A percentile compares a stretch with the other conserved stretches of the same genome.
phyloP scores from a whole-genome alignment of 2,113 vertebrate species.

The Sylvia atricapilla region DNA sequence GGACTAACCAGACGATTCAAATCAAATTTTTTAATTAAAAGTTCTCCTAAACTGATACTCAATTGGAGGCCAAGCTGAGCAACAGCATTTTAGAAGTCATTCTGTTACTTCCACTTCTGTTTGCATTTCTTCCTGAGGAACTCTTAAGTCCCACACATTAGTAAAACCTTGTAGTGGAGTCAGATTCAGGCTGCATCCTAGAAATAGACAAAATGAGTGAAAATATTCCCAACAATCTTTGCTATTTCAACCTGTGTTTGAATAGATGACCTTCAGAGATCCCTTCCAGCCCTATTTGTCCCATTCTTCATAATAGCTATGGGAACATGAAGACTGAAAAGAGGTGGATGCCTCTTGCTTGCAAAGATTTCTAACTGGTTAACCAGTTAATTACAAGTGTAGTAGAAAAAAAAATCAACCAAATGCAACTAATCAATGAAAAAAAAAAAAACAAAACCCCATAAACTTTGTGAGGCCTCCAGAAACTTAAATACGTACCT shows the following conservation, averaged over 20 bases:
- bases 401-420: not conserved
- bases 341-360: not conserved
- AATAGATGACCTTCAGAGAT: not conserved
- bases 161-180: not conserved
- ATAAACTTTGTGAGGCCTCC: not conserved
- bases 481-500: not conserved
- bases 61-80: not conserved
- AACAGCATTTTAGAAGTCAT: not conserved
- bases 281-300: not conserved
- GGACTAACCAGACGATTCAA: conserved; percentile 8
- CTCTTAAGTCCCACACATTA: not conserved
- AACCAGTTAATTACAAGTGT: not conserved
- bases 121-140: not conserved
- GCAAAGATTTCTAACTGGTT: not conserved
- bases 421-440: not conserved
- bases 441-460: not conserved
- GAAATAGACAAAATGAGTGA: not conserved
- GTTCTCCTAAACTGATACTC: not conserved
- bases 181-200: not conserved
- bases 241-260: not conserved
- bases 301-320: not conserved
- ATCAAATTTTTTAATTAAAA: conserved; percentile 26
- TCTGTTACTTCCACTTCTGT: not conserved
- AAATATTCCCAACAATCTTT: not conserved
- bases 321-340: not conserved